Base-by-base conservation (phyloP, 2,797 vertebrate genomes). In the Syngnathus rostellatus region DNA sequence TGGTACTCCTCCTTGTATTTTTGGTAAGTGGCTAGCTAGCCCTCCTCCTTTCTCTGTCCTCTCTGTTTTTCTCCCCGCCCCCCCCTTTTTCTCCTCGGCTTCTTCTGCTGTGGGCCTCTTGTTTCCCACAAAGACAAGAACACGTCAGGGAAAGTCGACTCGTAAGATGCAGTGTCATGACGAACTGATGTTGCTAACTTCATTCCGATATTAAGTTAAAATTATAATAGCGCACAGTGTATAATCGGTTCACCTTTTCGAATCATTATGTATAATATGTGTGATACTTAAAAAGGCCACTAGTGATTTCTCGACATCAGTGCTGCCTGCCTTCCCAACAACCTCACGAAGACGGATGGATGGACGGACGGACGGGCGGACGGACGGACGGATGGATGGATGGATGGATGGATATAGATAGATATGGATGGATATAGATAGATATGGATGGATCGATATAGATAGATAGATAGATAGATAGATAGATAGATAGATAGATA, bases 1-100 rank as follows among this genome's bases (percentile, higher is more conserved):
- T 74, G 95, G 95, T 90, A 91, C 90, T 72, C 93, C 95, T 84
- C 94, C 96, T 84, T 98, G 96, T 94, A 94, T 97, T 78, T 95
- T 97, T 89, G 96, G 96, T 99, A 93, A 98, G 95, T 98, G 87
- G 89, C 83, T 86, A 68, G 90, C 83, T 86, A 68, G 90, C 83
- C 86, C 81, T 81, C 77, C 67, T 78, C 48, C 76, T 81, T 74
- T 69, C 72, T 68, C 59, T 74, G 68, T 73, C 73, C 64, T 72
- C 73, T 75, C 5, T 77, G 45, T 62, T 55, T 77, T n/a, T 46
- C 23, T 12, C 11, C 70, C 73, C 76, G 68, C 76, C 73, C 76
- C 68, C 76, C 69, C 1, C 31, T 31, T 63, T 63, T 67, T 80
- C 63, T 81, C 68, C 60, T 76, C 78, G 31, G 25, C 63, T 68